Conservation (phyloP, 2,113 vertebrate genomes). For the Pygoscelis adeliae region DNA sequence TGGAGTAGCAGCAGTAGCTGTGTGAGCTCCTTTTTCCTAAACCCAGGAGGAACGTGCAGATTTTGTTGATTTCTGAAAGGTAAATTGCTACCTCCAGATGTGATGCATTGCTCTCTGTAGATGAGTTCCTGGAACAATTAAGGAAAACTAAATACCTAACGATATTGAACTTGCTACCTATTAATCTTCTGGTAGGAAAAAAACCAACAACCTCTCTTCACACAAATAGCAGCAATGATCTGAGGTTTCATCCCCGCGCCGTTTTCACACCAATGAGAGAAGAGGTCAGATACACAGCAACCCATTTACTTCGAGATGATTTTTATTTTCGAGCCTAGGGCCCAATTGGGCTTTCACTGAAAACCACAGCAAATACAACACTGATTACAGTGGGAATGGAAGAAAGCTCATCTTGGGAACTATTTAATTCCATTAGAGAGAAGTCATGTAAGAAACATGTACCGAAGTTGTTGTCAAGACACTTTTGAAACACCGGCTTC, state of each 20-base stretch:
- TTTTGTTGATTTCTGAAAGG: background rate
- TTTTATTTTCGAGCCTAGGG: background rate
- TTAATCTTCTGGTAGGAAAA: background rate
- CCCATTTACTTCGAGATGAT: background rate
- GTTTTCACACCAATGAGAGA: background rate
- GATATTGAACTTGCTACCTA: constrained; percentile 7
- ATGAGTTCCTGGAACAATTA: constrained; percentile 29
- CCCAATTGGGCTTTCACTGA: background rate
- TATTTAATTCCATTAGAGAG: background rate
- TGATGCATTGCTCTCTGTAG: constrained; percentile 12
- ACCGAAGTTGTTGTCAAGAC: background rate
- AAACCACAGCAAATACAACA: background rate
- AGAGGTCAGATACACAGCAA: background rate
- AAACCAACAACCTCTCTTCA: background rate
- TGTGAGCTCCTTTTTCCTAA: background rate
- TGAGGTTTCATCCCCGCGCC: background rate
- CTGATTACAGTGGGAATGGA: background rate
- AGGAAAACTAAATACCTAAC: constrained; percentile 19
- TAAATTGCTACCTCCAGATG: constrained; percentile 28
- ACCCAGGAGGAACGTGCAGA: background rate
- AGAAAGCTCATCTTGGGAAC: background rate
- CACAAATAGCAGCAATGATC: background rate
- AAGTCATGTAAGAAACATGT: background rate
- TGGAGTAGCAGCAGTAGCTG: background rate
- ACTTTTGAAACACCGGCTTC: background rate